phyloP scores from a whole-genome alignment of 2,113 vertebrate species.

The Irena cyanogastra region DNA sequence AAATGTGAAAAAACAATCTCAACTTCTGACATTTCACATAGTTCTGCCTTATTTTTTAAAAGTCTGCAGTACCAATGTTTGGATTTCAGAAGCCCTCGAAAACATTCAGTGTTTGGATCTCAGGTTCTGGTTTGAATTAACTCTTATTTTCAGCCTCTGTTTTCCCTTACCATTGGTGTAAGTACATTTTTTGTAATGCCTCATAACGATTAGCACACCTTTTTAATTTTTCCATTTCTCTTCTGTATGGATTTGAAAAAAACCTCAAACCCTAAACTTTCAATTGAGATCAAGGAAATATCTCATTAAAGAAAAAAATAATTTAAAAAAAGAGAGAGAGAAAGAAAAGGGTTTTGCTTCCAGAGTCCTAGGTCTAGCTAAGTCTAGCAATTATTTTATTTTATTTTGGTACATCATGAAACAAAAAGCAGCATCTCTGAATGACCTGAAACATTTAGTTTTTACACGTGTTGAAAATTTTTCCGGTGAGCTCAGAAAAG shows the following conservation, averaged over 20 bases:
- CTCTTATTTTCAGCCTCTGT: background rate
- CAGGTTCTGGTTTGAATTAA: conserved; percentile 1
- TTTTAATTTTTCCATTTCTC: background rate
- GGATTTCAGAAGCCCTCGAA: background rate
- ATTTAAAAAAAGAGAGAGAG: background rate
- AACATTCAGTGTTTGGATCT: background rate
- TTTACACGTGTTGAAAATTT: background rate
- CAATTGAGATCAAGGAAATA: background rate
- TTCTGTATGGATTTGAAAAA: background rate
- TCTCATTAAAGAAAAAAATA: background rate
- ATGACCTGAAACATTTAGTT: background rate
- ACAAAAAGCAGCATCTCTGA: background rate
- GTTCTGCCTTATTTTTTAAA: background rate
- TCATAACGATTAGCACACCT: background rate
- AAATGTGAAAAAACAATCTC: background rate
- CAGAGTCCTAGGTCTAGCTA: background rate
- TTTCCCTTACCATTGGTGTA: background rate
- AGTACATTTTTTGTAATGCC: background rate
- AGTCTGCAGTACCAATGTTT: background rate
- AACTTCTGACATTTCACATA: background rate
- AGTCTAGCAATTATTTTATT: background rate
- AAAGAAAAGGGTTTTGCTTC: background rate
- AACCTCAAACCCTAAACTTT: background rate
- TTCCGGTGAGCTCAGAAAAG: background rate
- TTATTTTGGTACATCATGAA: background rate